Evolutionary conservation across 2,797 vertebrate species (phyloP), one percentile per base, ranked within the genome.

Genomic region (Brachymystax lenok): DNA sequence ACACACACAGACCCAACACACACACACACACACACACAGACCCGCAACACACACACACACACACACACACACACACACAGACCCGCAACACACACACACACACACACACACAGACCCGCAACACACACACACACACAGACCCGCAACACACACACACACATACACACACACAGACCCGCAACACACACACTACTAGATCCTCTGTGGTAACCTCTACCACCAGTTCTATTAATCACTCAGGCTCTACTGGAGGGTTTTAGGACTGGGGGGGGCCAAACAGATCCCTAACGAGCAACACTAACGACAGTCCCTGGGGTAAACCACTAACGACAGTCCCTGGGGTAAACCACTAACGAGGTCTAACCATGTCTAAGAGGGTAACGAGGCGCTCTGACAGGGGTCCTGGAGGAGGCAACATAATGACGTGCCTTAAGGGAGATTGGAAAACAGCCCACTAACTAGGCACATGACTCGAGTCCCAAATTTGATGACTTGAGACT

Each of bases 231-330:
- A 30, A 13, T 70, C 74, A 67, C 24, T 24, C 24, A 24, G 24
- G 50, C 24, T 19, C 21, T 6, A 70, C 68, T 13, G 35, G 69
- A 2, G 19, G 10, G 69, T 68, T 35, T 40, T 5, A 10, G 40
- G 40, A 27, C 21, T n/a, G 35, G 40, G 46, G 40, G 46, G 69
- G 69, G 35, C 5, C 3, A 19, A 74, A 78, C 54, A 27, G 1
- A 63, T n/a, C 17, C 24, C 50, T 77, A 83, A 76, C 66, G 61
- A 80, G 77, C 24, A 50, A 1, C 74, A 69, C 59, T 68, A 59
- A 72, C 10, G 46, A 69, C 64, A 24, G 46, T 27, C 40, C 75
- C 66, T 19, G 77, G 14, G 28, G 3, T n/a, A n/a, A n/a, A n/a
- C n/a, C 61, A 61, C 59, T 67, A 56, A 71, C n/a, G 46, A 69